A percentile compares a stretch with the other conserved stretches of the same genome.
phyloP scores from a whole-genome alignment of 2,113 vertebrate species.

The Sander vitreus region DNA sequence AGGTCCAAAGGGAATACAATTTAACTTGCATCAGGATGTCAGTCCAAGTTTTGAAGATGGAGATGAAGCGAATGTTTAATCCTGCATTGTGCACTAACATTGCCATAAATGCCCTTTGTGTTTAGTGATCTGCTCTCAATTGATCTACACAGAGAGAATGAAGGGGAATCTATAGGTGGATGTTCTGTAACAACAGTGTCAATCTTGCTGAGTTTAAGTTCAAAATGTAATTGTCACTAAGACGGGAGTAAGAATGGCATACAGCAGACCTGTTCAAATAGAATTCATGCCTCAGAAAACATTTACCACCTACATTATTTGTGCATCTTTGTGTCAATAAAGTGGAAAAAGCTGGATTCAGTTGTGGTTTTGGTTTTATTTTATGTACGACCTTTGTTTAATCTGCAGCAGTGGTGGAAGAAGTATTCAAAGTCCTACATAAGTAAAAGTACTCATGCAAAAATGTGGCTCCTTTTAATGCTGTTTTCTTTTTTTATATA shows the following conservation, averaged over 20 bases:
- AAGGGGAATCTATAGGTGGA: conserved; percentile 15
- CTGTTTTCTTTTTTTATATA: too few relatives aligned
- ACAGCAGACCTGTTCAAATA: neutral
- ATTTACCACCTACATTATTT: conserved; percentile 9
- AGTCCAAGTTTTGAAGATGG: neutral
- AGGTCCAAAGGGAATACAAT: conserved; percentile 61
- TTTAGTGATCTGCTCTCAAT: neutral
- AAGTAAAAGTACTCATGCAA: too few relatives aligned
- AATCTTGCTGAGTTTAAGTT: conserved; percentile 13
- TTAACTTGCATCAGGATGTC: neutral
- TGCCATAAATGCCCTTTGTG: conserved; percentile 3
- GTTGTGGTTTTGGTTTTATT: neutral
- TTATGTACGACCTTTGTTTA: neutral
- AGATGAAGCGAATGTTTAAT: neutral
- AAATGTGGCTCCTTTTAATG: too few relatives aligned
- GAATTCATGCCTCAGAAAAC: neutral
- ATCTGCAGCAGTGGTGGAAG: neutral
- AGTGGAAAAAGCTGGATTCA: conserved; percentile 53
- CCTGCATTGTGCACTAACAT: neutral
- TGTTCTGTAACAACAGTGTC: conserved; percentile 14
- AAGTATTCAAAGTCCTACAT: neutral
- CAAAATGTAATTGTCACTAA: conserved; percentile 13
- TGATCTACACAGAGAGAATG: neutral
- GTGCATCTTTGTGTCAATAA: conserved; percentile 71
- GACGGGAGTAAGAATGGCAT: conserved; percentile 5